phyloP scores from a whole-genome alignment of 37 sponge, comb jelly and placozoan species.

The Agelas oroides region DNA sequence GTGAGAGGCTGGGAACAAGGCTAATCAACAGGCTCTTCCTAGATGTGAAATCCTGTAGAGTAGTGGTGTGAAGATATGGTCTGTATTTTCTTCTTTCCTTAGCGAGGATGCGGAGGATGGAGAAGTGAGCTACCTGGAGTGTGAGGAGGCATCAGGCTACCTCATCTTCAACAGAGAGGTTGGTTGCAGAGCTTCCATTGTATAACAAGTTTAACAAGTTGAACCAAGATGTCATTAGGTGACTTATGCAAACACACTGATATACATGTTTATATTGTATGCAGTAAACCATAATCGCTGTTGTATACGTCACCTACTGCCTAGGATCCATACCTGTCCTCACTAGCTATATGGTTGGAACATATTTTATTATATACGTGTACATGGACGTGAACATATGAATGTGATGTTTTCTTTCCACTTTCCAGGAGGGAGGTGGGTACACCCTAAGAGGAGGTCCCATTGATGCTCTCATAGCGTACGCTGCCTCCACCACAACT shows the following conservation, averaged over 20 bases:
- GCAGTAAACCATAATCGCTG: no score
- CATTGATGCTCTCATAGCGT: slow-evolving; percentile 90
- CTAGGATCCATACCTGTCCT: no score
- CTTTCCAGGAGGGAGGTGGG: slow-evolving; percentile 76
- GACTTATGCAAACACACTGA: neutral
- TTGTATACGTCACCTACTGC: no score
- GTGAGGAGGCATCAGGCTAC: slow-evolving; percentile 66
- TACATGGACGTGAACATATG: no score
- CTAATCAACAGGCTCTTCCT: no score
- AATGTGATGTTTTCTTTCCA: no score
- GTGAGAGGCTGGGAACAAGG: no score
- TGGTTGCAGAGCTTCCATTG: neutral
- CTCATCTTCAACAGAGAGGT: slow-evolving; percentile 73
- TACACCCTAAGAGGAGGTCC: slow-evolving; percentile 84
- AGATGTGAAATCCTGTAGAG: no score
- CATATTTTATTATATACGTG: no score
- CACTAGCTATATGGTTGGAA: no score
- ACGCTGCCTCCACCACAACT: slow-evolving; percentile 79
- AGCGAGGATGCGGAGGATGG: slow-evolving; percentile 57
- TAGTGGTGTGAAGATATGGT: neutral
- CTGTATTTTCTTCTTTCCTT: neutral
- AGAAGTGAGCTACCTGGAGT: slow-evolving; percentile 55
- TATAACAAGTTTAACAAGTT: neutral
- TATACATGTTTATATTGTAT: neutral
- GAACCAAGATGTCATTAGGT: neutral